Evolutionary conservation across 2,113 vertebrate species (phyloP).

Genomic region (Microtus pennsylvanicus): DNA sequence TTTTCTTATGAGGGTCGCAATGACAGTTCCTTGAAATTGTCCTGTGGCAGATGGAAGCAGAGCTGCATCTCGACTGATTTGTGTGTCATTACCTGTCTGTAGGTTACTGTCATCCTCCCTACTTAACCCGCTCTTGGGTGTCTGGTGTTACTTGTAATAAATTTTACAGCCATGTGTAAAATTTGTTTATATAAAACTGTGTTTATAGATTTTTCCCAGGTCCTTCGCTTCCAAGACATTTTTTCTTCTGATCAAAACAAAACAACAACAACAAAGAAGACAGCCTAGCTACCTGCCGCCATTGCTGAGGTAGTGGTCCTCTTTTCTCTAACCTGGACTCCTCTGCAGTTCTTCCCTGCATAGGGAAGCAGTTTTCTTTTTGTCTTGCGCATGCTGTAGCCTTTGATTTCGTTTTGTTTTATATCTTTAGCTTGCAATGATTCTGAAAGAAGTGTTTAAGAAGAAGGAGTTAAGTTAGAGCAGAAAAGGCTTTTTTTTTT

Average conservation of each 20-base stretch:
- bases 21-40: background rate
- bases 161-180: background rate
- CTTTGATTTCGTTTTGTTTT: background rate
- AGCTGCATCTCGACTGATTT: background rate
- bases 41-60: background rate
- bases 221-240: background rate
- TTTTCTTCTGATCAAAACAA: background rate
- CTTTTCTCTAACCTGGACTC: background rate
- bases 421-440: background rate
- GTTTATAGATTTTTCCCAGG: background rate
- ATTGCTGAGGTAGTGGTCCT: accelerated
- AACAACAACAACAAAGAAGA: background rate
- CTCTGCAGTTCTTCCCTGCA: too few species aligned
- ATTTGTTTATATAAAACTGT: too few species aligned
- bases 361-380: background rate
- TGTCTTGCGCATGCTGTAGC: background rate
- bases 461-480: background rate
- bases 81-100: background rate
- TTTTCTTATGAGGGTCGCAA: background rate
- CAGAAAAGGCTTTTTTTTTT: background rate
- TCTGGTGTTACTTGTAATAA: background rate
- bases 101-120: background rate
- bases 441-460: background rate
- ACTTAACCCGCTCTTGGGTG: background rate
- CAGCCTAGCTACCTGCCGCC: accelerated